Base-by-base conservation (phyloP, 2,888 invertebrate species). In the Acrobasis suavella region DNA sequence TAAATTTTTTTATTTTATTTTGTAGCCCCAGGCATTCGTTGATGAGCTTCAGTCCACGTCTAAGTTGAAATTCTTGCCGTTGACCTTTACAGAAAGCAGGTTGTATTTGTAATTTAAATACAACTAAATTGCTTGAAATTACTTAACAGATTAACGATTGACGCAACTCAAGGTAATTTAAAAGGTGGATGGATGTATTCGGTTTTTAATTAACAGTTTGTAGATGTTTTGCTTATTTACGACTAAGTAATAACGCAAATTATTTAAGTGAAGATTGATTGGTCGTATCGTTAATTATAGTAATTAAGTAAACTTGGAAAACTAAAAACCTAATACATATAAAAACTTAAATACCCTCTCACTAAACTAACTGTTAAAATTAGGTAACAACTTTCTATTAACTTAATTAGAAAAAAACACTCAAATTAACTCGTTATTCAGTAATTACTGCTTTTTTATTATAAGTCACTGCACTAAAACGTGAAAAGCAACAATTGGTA, bases 101-200 rank as follows among this genome's bases (percentile, higher is more conserved):
- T 56, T 51, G 39, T 59, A 59, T 59, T 59, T 59, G 37, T 60
- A 60, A 60, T 51, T 51, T 60, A 51, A 50, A 59, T 59, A 59
- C 46, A 56, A 38, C 56, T 60, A 51, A 60, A 60, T 60, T 51
- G 60, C 51, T 60, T 60, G 42, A 60, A 51, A 51, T 60, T 60
- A 60, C 50, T 60, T 37, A 50, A 60, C 51, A 60, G 9, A 51
- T 60, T 60, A 15, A 59, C 22, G 60, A 51, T 52, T 60, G 49
- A 59, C 32, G 60, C 52, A 51, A 60, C 39, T 51, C 60, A 60
- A 60, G 60, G 51, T 51, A 60, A 60, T 51, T 51, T 60, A 60
- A 39, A 51, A 60, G 60, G 56, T 16, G 42, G 14, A 9, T 16
- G 42, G 14, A 9, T 54, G 9, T 15, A 55, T 32, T 54, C 3